Base-by-base conservation (phyloP, 2,888 invertebrate genomes). In the Sphaerophoria rueppellii region DNA sequence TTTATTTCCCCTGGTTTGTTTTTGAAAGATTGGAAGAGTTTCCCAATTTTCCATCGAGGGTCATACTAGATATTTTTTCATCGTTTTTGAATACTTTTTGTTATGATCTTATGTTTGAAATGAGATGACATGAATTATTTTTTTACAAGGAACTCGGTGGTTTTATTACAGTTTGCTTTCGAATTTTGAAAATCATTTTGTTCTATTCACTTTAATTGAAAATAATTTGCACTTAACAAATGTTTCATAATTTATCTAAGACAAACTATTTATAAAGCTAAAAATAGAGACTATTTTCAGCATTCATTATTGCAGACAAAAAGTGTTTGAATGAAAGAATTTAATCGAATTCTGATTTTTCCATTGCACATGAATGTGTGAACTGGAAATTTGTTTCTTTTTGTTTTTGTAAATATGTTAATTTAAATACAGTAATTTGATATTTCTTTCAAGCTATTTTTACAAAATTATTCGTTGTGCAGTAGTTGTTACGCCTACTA, bases 1-100 rank as follows among this genome's bases (percentile, higher is more conserved):
- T 34, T 52, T 7, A 55, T 75, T 85, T 81, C 85, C 81, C 85
- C 85, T 85, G 81, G 76, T 81, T 77, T 61, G 58, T 52, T 52
- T 58, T 61, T 43, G 40, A 80, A 80, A 75, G 71, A 71, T 70
- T 67, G 58, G 69, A 85, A 85, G 73, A 72, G 80, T 85, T 85
- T 85, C 85, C 76, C 81, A 81, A 85, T 85, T 85, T 85, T 85
- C 85, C 85, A 85, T 85, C 85, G 85, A 80, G 85, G 81, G 85
- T 85, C 85, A 85, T 85, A 81, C 76, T 61, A 83, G 83, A 80
- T 77, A 70, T 32, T 60, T 65, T 70, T 70, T 58, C 24, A 37
- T 63, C 52, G 43, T 57, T 77, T 70, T 83, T 80, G 54, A 71
- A 75, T 37, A 72, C 46, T 72, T 85, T 80, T 79, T 71, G 34